Evolutionary conservation across 2,797 vertebrate genomes (phyloP), one percentile per base, ranked within the genome.

Genomic region (Oryzias sinensis): DNA sequence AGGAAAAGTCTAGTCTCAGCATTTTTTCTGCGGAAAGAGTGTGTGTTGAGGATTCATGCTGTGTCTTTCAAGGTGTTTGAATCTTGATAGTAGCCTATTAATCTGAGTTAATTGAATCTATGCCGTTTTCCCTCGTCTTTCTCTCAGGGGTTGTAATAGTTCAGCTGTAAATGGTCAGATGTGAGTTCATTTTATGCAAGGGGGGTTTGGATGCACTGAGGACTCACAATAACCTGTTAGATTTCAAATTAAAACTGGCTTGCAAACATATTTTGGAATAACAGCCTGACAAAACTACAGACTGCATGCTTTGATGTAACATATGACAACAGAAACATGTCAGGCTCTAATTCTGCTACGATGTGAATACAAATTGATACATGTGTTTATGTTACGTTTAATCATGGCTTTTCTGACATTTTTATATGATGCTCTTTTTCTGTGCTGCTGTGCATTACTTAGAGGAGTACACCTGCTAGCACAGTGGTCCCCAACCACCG

Each of bases 41-140:
- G 74, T 77, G 44, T 47, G 63, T 52, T 53, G 43, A 64, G 74
- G 61, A 57, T 65, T 76, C 64, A 61, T 55, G 46, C 11, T 7
- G 41, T 62, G 70, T 75, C 68, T 81, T 73, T 84, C 63, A 79
- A 62, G 74, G 74, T 81, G 68, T 79, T 68, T 81, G 65, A 43
- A 60, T 79, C 73, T 77, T 76, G 72, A 84, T 77, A 44, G 59
- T 68, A 66, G 72, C 62, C 72, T 68, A 87, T 88, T 89, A 88
- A 86, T 86, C 71, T 18, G 14, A 83, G 65, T 77, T 89, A 86
- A 90, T 85, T 89, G 65, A 87, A 88, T 87, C 85, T 73, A 77
- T 87, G 68, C 54, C 18, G 43, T 51, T 74, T 68, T 47, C 49
- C 53, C 33, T 37, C 33, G 3, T 11, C 33, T 41, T 53, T 49